These are phyloP conservation scores for Bucco capensis DNA, from an alignment of 2,113 vertebrate species.

Conservation along the genomic window DNA sequence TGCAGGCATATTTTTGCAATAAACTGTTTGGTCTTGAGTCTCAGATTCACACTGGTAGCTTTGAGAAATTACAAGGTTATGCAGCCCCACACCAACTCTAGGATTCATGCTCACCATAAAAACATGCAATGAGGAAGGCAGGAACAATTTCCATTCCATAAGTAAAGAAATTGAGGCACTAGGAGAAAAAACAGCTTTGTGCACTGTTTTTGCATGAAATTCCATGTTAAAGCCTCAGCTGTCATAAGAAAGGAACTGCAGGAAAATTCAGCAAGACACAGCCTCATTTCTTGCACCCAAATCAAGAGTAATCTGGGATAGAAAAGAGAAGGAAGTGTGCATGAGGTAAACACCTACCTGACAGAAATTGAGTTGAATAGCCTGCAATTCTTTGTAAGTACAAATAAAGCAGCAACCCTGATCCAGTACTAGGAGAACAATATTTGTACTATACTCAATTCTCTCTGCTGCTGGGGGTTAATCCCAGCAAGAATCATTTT, in stretches of 20 bases:
- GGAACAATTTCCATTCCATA: neutral
- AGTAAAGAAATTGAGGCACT: neutral
- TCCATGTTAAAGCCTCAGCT: neutral
- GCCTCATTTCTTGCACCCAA: neutral
- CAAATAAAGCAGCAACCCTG: constrained; percentile 8
- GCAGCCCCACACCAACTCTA: neutral
- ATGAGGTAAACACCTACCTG: constrained; percentile 21
- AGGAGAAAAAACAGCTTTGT: neutral
- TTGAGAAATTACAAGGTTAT: neutral
- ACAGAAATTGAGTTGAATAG: neutral
- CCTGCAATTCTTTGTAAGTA: neutral
- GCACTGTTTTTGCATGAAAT: neutral
- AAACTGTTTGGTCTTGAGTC: neutral
- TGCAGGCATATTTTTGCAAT: neutral
- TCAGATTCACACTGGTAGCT: neutral
- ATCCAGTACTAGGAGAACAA: neutral
- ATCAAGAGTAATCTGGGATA: neutral
- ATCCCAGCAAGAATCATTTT: neutral
- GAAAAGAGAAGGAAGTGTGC: neutral
- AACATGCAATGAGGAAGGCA: neutral
- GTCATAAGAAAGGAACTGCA: neutral
- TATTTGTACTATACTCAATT: constrained; percentile 37
- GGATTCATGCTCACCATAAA: neutral
- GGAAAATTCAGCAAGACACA: neutral
- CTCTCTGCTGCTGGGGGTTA: constrained; percentile 30